A percentile compares a stretch with the other conserved stretches of the same genome.
Evolutionary conservation across 2,888 invertebrate species (phyloP).

Genomic region (Tetragonisca angustula): DNA sequence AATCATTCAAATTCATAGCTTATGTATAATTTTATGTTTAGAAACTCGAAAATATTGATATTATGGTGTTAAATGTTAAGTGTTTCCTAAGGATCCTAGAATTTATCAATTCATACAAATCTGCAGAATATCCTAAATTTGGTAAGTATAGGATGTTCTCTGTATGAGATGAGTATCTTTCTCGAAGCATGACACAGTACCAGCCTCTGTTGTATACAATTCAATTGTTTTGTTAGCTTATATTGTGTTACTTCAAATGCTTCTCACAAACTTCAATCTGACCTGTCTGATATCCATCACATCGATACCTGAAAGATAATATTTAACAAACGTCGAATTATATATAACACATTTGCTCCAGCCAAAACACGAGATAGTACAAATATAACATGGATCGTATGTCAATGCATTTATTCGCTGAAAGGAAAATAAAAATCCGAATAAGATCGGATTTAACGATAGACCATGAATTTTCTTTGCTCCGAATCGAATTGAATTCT

Average conservation of each 20-base stretch:
- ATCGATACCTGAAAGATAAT: conserved; percentile 1
- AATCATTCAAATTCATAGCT: neutral
- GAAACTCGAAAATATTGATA: conserved; percentile 1
- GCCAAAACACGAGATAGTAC: neutral
- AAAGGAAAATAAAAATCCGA: neutral
- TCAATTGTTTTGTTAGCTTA: conserved; percentile 12
- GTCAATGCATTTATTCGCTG: neutral
- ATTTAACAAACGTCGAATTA: conserved; percentile 5
- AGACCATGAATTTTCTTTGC: conserved; percentile 5
- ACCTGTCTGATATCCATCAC: conserved; percentile 1
- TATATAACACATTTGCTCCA: neutral
- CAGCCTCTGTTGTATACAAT: conserved; percentile 27
- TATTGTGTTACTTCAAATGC: conserved; percentile 2
- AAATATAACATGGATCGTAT: conserved; percentile 31
- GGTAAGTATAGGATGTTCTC: neutral
- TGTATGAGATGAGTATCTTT: conserved; percentile 26
- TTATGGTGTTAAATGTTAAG: conserved; percentile 33
- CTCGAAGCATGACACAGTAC: conserved; percentile 39
- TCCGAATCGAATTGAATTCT: conserved; percentile 14
- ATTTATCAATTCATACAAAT: conserved; percentile 21
- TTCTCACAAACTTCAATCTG: conserved; percentile 18
- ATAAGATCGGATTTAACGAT: neutral
- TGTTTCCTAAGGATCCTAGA: conserved; percentile 28
- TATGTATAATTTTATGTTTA: conserved; percentile 17
- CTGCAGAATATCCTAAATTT: conserved; percentile 7